These are phyloP conservation scores for Mormyrops boulengeri DNA, from an alignment of 2,797 vertebrate genomes.

Conservation along the genomic window DNA sequence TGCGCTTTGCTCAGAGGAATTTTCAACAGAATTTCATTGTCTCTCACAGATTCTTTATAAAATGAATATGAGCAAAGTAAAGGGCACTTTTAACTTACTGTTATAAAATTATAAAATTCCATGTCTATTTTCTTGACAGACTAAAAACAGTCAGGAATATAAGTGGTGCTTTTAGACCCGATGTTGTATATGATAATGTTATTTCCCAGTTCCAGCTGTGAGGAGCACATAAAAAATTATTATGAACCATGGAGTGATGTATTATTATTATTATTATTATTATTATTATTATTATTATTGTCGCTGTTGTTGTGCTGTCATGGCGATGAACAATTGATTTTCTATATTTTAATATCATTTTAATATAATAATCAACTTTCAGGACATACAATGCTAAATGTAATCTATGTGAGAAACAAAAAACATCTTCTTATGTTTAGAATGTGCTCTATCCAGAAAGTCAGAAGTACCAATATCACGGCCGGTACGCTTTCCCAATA, in stretches of 20 bases:
- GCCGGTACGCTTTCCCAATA: neutral
- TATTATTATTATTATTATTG: neutral
- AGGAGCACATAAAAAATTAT: neutral
- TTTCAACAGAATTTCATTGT: neutral
- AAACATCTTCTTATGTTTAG: too few species aligned
- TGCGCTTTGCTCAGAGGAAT: neutral
- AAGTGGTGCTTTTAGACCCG: neutral
- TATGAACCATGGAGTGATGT: neutral
- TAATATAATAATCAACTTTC: neutral
- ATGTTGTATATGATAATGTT: neutral
- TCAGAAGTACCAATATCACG: neutral
- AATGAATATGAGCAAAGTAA: neutral
- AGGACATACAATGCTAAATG: neutral
- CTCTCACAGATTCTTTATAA: neutral
- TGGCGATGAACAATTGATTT: neutral
- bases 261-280: neutral
- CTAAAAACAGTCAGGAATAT: neutral
- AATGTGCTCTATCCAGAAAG: neutral
- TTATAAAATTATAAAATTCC: neutral
- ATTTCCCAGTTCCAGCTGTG: neutral
- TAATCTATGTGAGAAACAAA: too few species aligned
- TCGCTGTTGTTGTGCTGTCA: neutral
- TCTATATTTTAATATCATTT: neutral
- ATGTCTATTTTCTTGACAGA: slow-evolving; percentile 2
- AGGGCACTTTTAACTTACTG: neutral